These are phyloP conservation scores for Microchirus variegatus DNA, from an alignment of 2,797 vertebrate genomes.

Conservation along the genomic window DNA sequence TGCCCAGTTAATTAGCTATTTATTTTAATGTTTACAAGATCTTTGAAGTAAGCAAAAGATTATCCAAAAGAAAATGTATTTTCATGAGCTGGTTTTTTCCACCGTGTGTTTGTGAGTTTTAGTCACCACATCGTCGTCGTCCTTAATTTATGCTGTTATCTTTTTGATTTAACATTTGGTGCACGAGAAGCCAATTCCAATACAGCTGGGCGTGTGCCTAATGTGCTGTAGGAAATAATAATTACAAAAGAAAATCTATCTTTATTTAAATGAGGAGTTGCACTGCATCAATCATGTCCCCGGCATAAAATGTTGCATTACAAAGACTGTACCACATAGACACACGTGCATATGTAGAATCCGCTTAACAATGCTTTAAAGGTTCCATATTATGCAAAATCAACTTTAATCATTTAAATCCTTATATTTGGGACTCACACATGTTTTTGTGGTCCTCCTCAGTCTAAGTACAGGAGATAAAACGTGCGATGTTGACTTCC, in stretches of 20 bases:
- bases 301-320: background rate
- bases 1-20: constrained; percentile 5
- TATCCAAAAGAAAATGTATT: background rate
- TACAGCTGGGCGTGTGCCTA: constrained; percentile 18
- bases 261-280: constrained; percentile 32
- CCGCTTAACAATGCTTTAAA: too few relatives aligned
- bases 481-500: too few relatives aligned
- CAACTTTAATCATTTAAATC: too few relatives aligned
- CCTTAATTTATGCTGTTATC: constrained; percentile 40
- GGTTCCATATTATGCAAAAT: too few relatives aligned
- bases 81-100: constrained; percentile 2
- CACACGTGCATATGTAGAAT: background rate
- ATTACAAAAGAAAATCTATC: constrained; percentile 25
- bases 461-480: too few relatives aligned
- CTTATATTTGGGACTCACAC: too few relatives aligned
- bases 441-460: too few relatives aligned
- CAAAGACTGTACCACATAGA: background rate
- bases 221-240: constrained; percentile 37
- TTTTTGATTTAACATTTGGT: constrained; percentile 43
- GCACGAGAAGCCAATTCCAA: constrained; percentile 48
- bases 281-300: constrained; percentile 11
- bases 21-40: constrained; percentile 10
- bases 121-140: constrained; percentile 26
- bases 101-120: constrained; percentile 9
- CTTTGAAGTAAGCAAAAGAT: constrained; percentile 3